Base-by-base conservation (phyloP, 2,113 vertebrate species). In the Takifugu flavidus region DNA sequence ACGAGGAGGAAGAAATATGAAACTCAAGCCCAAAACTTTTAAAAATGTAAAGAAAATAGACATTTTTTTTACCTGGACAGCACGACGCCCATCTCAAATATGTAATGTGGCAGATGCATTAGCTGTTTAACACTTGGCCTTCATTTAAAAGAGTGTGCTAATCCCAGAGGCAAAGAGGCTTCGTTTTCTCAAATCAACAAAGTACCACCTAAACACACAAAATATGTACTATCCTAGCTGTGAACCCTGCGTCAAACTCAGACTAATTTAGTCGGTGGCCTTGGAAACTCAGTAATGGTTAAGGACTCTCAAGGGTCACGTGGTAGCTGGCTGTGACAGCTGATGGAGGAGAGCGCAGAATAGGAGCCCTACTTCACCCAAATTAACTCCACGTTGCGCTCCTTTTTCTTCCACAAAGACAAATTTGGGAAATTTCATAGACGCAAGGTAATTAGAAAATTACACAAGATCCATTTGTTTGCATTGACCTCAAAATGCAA, bases 281-380 rank as follows among this genome's bases (percentile, higher is more conserved):
- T 49, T 74, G 88, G 82, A 69, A 76, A 89, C 82, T 47, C 47
- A 45, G 53, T 20, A 57, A 59, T 4, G 8, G 72, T 77, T 25
- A 84, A 88, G 85, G 71, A 80, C 85, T 82, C 77, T 86, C 68
- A 67, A 87, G 60, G 63, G 62, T 54, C 69, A 62, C 59, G 67
- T 45, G 67, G 71, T 65, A 82, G 79, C 85, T 87, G 86, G 77
- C 65, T 70, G 59, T 88, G 83, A 87, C 84, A 87, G 86, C 59
- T 85, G 72, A 77, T 34, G 43, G 57, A 72, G 61, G 70, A 62
- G 51, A 72, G 59, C 75, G 55, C 49, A 52, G 62, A 26, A 53
- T 2, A 53, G 29, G 28, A 59, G 49, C 49, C 67, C 31, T 43
- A 53, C 65, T 74, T 74, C 62, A 68, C 26, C 28, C 20, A 62